These are phyloP conservation scores for Herpailurus yagouaroundi DNA, from an alignment of 2,113 vertebrate species.

Conservation along the genomic window DNA sequence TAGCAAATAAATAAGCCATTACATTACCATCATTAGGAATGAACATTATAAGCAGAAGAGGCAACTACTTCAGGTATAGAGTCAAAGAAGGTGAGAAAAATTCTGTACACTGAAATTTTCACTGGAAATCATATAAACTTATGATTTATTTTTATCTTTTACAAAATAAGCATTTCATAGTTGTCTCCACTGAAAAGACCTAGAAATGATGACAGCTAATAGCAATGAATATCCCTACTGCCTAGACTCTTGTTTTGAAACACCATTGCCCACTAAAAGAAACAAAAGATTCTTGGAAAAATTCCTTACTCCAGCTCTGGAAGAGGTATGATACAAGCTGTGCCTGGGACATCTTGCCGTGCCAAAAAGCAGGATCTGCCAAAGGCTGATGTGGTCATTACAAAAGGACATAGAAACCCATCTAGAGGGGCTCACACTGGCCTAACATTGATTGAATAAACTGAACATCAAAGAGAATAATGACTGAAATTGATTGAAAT, in stretches of 20 bases:
- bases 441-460: neutral
- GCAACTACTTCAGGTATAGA: neutral
- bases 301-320: neutral
- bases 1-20: neutral
- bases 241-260: neutral
- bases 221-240: neutral
- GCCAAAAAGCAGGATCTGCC: neutral
- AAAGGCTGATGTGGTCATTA: neutral
- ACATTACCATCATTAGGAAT: neutral
- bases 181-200: neutral
- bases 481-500: neutral
- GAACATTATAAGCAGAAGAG: neutral
- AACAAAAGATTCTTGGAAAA: constrained; percentile 33
- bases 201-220: neutral
- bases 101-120: neutral
- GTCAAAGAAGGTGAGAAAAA: constrained; percentile 10
- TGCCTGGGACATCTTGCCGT: neutral
- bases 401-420: neutral
- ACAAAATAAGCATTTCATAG: neutral
- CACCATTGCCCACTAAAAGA: neutral
- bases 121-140: neutral
- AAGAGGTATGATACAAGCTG: neutral
- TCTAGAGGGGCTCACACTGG: neutral
- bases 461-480: neutral
- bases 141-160: neutral